phyloP scores from a whole-genome alignment of 2,113 vertebrate species.

The Picathartes gymnocephalus region DNA sequence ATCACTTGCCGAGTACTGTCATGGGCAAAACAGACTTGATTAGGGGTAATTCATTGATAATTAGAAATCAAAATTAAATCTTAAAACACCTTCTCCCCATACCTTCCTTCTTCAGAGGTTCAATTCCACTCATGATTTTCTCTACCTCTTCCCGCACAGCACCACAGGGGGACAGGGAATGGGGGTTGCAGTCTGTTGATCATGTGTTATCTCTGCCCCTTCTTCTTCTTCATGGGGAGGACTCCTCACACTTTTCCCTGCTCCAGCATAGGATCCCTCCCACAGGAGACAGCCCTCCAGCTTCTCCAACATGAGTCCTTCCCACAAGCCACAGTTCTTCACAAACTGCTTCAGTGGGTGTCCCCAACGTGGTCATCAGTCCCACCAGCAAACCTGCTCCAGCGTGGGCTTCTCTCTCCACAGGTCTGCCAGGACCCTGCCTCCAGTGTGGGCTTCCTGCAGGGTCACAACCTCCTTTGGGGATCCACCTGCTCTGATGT shows the following conservation, averaged over 20 bases:
- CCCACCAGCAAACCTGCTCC: background rate
- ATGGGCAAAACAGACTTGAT: accelerated
- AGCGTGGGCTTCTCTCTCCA: background rate
- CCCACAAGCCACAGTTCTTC: background rate
- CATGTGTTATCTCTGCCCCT: background rate
- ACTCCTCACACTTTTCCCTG: background rate
- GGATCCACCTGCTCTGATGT: background rate
- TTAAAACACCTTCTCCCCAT: background rate
- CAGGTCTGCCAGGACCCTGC: background rate
- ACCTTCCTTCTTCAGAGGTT: background rate
- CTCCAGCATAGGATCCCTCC: background rate
- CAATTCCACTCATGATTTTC: accelerated
- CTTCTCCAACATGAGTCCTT: background rate
- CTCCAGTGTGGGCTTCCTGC: background rate
- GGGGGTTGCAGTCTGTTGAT: background rate
- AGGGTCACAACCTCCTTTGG: background rate
- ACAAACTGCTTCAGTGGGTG: background rate
- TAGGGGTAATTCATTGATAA: background rate
- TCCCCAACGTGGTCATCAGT: accelerated
- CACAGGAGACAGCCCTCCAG: background rate
- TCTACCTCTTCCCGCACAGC: background rate
- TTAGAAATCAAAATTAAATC: background rate
- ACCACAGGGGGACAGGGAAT: background rate
- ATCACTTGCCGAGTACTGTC: background rate
- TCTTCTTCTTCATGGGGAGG: background rate